phyloP scores from a whole-genome alignment of 2,888 invertebrate species.

The Diarsia dahlii region DNA sequence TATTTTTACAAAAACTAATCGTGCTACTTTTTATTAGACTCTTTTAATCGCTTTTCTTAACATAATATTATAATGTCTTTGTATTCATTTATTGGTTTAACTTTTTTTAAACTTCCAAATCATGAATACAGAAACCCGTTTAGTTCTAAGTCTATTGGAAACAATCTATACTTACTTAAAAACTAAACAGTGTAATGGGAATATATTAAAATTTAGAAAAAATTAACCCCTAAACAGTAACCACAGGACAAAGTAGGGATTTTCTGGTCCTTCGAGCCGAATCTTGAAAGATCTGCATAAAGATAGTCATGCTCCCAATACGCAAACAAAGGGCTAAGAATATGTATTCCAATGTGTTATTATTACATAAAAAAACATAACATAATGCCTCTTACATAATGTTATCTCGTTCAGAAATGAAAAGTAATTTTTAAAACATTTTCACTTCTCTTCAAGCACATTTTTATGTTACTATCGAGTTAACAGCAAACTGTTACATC shows the following conservation, averaged over 20 bases:
- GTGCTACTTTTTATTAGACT: not conserved
- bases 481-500: slow-evolving; percentile 33
- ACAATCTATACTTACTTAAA: not conserved
- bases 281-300: slow-evolving; percentile 2
- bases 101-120: slow-evolving; percentile 1
- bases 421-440: slow-evolving; percentile 58
- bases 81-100: not conserved
- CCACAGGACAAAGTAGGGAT: not conserved
- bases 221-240: not conserved
- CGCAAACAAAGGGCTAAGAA: slow-evolving; percentile 41
- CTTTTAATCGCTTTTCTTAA: not conserved
- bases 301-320: slow-evolving; percentile 16
- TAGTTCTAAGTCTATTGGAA: not conserved
- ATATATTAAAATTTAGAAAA: not conserved
- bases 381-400: slow-evolving; percentile 67
- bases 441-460: slow-evolving; percentile 71
- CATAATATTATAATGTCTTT: not conserved
- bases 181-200: not conserved
- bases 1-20: not conserved
- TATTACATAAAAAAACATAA: slow-evolving; percentile 58
- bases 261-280: not conserved
- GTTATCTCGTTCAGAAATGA: slow-evolving; percentile 53
- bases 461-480: slow-evolving; percentile 61
- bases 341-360: slow-evolving; percentile 14
- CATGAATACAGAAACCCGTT: not conserved